Conservation (phyloP, 2,797 vertebrate genomes). For the Sebastes cheni region DNA sequence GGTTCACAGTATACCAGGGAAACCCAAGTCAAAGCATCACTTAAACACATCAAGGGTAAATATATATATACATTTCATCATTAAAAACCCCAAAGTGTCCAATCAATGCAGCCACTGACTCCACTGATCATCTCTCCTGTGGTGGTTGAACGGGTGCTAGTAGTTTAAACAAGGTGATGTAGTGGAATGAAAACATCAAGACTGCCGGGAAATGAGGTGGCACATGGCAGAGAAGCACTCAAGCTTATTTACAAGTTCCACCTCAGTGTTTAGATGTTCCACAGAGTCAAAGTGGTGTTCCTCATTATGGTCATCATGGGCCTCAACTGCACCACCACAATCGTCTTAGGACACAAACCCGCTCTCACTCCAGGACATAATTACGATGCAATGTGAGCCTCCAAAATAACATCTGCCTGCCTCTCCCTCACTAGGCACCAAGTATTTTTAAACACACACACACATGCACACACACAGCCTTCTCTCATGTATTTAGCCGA, state of each 20-base stretch:
- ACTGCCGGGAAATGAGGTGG: constrained; percentile 11
- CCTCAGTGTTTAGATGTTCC: constrained; percentile 21
- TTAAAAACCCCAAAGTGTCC: background rate
- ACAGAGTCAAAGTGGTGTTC: constrained; percentile 6
- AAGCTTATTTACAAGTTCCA: constrained; percentile 28
- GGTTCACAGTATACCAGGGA: background rate
- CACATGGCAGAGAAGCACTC: background rate
- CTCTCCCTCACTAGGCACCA: constrained; percentile 60
- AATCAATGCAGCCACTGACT: background rate
- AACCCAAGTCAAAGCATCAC: background rate
- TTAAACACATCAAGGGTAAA: background rate
- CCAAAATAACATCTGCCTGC: constrained; percentile 75
- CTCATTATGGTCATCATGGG: constrained; percentile 7
- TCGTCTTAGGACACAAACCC: constrained; percentile 28
- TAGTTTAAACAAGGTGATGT: background rate
- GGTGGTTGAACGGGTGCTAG: constrained; percentile 12
- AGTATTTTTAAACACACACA: constrained; percentile 69
- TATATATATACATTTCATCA: background rate
- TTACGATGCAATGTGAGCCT: constrained; percentile 64
- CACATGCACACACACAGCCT: background rate
- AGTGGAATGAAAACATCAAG: constrained; percentile 42
- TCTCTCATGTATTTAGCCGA: background rate
- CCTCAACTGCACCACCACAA: background rate
- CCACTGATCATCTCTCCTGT: background rate
- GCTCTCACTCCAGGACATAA: constrained; percentile 60